Conservation (phyloP, 2,797 vertebrate species). For the Huso huso region DNA sequence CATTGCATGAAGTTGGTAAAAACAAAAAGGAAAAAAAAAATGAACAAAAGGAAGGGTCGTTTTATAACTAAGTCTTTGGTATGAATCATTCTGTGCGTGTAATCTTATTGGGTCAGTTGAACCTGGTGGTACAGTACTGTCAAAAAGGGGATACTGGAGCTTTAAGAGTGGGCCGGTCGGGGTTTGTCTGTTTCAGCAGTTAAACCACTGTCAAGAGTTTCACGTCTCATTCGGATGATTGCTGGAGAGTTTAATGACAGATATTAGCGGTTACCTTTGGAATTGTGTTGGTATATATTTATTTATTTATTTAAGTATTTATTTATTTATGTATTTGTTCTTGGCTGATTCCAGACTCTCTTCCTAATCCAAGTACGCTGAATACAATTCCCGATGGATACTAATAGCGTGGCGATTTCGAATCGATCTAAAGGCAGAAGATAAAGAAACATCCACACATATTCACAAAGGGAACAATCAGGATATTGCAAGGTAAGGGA, state of each 20-base stretch:
- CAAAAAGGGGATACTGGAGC: slow-evolving; percentile 11
- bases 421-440: slow-evolving; percentile 18
- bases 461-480: slow-evolving; percentile 8
- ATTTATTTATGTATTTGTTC: neutral
- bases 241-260: slow-evolving; percentile 5
- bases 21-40: too few species aligned
- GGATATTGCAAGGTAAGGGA: slow-evolving; percentile 26
- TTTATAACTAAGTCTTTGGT: too few species aligned
- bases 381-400: slow-evolving; percentile 20
- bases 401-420: slow-evolving; percentile 24
- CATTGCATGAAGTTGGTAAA: too few species aligned
- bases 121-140: too few species aligned
- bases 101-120: too few species aligned
- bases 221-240: slow-evolving; percentile 1
- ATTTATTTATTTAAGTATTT: neutral
- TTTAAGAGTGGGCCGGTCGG: slow-evolving; percentile 26
- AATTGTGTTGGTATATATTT: neutral
- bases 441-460: slow-evolving; percentile 19
- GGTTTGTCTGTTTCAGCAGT: slow-evolving; percentile 19
- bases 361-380: too few species aligned
- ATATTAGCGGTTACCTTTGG: neutral
- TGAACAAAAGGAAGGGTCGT: too few species aligned
- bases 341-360: slow-evolving; percentile 4
- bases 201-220: slow-evolving; percentile 16
- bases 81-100: too few species aligned